These are phyloP conservation scores for Wasmannia auropunctata DNA, from an alignment of 1,140 invertebrate genomes.

Conservation along the genomic window DNA sequence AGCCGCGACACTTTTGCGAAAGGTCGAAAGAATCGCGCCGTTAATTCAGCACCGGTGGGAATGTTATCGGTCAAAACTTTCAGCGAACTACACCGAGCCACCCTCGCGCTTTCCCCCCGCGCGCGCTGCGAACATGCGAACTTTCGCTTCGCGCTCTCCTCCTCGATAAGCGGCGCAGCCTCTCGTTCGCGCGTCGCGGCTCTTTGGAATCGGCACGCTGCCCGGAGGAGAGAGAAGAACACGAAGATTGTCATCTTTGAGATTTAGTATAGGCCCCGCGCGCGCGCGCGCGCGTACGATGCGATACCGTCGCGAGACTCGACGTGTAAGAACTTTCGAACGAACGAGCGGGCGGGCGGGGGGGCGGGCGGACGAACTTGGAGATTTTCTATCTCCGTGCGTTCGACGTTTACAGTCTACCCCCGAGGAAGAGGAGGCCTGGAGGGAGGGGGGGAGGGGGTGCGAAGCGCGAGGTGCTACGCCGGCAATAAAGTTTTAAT, in stretches of 20 bases:
- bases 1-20: background rate
- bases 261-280: constrained; percentile 23
- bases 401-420: constrained; percentile 65
- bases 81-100: background rate
- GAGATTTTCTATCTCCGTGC: constrained; percentile 70
- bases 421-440: no score
- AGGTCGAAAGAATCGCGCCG: constrained; percentile 34
- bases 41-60: constrained; percentile 35
- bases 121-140: no score
- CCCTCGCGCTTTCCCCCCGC: no score
- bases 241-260: constrained; percentile 22
- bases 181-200: background rate
- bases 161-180: background rate
- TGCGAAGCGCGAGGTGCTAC: constrained; percentile 26
- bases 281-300: no score
- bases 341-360: constrained; percentile 6
- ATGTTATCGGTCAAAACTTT: constrained; percentile 36
- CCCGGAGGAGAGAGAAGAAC: background rate
- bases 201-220: constrained; percentile 6
- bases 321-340: constrained; percentile 19
- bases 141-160: background rate
- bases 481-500: constrained; percentile 71
- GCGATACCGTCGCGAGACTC: constrained; percentile 19
- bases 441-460: no score
- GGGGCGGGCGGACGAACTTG: constrained; percentile 14